Base-by-base conservation (phyloP, 53 echinoderm and acorn worm species). In the Patiria pectinifera region DNA sequence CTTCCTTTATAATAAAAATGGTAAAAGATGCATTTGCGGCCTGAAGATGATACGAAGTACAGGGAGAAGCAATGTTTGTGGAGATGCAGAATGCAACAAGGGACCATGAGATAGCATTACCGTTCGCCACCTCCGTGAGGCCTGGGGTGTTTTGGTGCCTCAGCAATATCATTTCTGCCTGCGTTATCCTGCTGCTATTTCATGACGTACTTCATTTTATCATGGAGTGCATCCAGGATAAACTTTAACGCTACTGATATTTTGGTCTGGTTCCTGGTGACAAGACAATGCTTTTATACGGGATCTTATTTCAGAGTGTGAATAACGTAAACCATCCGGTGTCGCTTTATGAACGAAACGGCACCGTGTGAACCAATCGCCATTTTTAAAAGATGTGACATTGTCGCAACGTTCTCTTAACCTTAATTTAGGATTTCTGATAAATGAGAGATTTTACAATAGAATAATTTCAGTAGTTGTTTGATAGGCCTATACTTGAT, bases 41-140 rank as follows among this genome's bases (percentile, higher is more conserved):
- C 16, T 12, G 72, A 75, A 58, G 74, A 75, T 23, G 86, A 71
- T 69, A 46, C 45, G 78, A 76, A 45, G 80, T 53, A 53, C 2
- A 45, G 80, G 89, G 69, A 9, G 80, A 48, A 80, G 81, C 66
- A 78, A 66, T 90, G 81, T 90, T 90, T 90, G 81, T 90, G 90
- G 86, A 90, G 61, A 80, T n/a, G 69, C 90, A 80, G 62, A 69
- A 69, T 69, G 80, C 90, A 90, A 90, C 90, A 90, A 80, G 90
- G 90, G 90, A 90, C 80, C 80, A 74, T 63, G 90, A 46, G 62
- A 81, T 90, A 90, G 81, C 90, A 90, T 90, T 90, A 69, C 90
- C 45, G 46, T 81, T 90, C 80, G 80, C 45, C 90, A 90, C 90
- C 90, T 90, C 82, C 46, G 26, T 11, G 47, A 4, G 90, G 90